phyloP scores from a whole-genome alignment of 2,113 vertebrate species.

The Zosterops borbonicus region DNA sequence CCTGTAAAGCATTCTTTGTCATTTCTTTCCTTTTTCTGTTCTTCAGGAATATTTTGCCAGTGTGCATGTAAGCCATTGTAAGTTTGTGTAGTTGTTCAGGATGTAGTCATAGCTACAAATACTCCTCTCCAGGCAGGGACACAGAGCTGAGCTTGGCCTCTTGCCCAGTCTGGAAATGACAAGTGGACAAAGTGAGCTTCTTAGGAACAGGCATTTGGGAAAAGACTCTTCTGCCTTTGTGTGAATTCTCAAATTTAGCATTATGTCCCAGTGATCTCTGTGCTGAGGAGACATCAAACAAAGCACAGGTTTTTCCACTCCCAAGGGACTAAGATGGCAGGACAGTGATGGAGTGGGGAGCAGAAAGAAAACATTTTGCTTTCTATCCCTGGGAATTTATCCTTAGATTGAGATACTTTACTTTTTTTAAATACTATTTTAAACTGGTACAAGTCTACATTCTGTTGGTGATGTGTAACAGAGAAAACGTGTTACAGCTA shows the following conservation, averaged over 20 bases:
- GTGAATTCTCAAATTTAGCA: background rate
- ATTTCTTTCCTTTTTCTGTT: background rate
- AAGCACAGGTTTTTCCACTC: background rate
- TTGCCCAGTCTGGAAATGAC: background rate
- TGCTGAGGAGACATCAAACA: background rate
- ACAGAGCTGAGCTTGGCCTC: background rate
- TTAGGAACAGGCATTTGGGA: background rate
- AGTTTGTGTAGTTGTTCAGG: background rate
- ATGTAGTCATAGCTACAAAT: constrained; percentile 9
- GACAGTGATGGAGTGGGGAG: background rate
- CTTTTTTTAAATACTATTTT: background rate
- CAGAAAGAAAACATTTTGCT: background rate
- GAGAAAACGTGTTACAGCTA: background rate
- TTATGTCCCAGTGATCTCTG: background rate
- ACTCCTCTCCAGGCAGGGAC: background rate
- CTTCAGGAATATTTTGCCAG: background rate
- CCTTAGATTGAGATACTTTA: background rate
- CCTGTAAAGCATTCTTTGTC: background rate
- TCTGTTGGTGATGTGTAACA: background rate
- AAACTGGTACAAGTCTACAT: background rate
- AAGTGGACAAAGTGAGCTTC: background rate
- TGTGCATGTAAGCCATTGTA: background rate
- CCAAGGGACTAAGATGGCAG: background rate
- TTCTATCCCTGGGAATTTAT: background rate
- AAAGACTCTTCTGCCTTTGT: background rate